These are phyloP conservation scores for Plebejus argus DNA, from an alignment of 2,888 invertebrate genomes.

Conservation along the genomic window DNA sequence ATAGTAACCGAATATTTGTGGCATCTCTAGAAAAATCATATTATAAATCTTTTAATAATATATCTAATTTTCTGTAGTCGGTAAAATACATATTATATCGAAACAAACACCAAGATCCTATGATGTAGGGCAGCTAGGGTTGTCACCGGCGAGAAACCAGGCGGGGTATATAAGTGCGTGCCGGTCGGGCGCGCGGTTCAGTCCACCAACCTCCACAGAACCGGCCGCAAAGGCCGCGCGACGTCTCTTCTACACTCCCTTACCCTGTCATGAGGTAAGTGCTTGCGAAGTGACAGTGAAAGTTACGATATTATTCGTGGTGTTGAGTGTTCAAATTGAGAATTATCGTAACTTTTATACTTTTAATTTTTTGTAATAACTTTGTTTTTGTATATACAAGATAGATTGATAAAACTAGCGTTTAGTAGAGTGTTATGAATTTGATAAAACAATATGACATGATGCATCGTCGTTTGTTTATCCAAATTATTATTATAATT, in stretches of 20 bases:
- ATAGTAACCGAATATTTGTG: no score
- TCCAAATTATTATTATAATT: conserved; percentile 26
- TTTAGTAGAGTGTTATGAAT: not conserved
- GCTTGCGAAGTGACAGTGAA: conserved; percentile 35
- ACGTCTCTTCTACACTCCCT: conserved; percentile 27
- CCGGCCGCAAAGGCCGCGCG: conserved; percentile 42
- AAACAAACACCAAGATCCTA: not conserved
- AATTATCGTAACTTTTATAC: no score
- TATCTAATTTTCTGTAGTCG: no score
- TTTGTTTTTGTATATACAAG: no score
- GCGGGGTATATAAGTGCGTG: conserved; percentile 74
- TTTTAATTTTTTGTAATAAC: no score
- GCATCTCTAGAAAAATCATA: no score
- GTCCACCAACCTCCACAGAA: conserved; percentile 58
- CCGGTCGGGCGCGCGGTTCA: conserved; percentile 63
- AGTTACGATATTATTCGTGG: not conserved
- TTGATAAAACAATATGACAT: conserved; percentile 5
- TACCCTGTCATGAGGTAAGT: conserved; percentile 42
- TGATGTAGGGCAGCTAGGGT: conserved; percentile 41
- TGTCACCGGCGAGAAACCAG: conserved; percentile 53
- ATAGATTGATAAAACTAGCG: no score
- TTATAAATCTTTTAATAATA: no score
- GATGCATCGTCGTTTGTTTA: conserved; percentile 4
- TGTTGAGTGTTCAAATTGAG: no score
- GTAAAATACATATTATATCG: not conserved